Evolutionary conservation across 2,888 invertebrate genomes (phyloP), one percentile per base, ranked within the genome.

Genomic region (Synergus umbraculus): DNA sequence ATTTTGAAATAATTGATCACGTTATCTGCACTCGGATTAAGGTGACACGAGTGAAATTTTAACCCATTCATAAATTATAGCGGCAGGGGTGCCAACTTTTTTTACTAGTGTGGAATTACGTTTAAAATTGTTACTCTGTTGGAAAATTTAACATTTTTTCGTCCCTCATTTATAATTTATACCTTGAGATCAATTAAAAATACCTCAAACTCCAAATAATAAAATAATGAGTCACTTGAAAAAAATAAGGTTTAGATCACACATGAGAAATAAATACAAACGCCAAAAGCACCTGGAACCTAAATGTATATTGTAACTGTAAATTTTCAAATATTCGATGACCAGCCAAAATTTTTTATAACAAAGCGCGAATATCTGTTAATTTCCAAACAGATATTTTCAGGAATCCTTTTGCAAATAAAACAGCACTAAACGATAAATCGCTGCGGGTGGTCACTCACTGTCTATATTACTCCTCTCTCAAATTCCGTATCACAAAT

Each of bases 381-480:
- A 12, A 54, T 37, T 73, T 69, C 22, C 9, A 54, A 54, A 54
- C 15, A 54, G 1, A 69, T 49, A 69, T 69, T 49, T 49, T n/a
- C 37, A 4, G 9, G n/a, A 49, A 37, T 37, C 29, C 54, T 73
- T 15, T n/a, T 9, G 37, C 49, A 46, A 49, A 73, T 37, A 7
- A 54, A 73, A 37, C 46, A 37, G 46, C n/a, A 4, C 10, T 73
- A 69, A 22, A 29, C 18, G 9, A 49, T 73, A 73, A 73, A 73
- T 73, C 69, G 49, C 69, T 73, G 29, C 4, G 54, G 69, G 3
- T 73, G 69, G 69, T 37, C 69, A 69, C 29, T 18, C 43, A 65
- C 65, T 4, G 46, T 2, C 29, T 73, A 54, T 73, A 73, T 73
- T 73, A 49, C n/a, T 49, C n/a, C 15, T n/a, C 15, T n/a, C 37